phyloP scores from a whole-genome alignment of 2,797 vertebrate genomes.

The Paramormyrops hopkinsi region DNA sequence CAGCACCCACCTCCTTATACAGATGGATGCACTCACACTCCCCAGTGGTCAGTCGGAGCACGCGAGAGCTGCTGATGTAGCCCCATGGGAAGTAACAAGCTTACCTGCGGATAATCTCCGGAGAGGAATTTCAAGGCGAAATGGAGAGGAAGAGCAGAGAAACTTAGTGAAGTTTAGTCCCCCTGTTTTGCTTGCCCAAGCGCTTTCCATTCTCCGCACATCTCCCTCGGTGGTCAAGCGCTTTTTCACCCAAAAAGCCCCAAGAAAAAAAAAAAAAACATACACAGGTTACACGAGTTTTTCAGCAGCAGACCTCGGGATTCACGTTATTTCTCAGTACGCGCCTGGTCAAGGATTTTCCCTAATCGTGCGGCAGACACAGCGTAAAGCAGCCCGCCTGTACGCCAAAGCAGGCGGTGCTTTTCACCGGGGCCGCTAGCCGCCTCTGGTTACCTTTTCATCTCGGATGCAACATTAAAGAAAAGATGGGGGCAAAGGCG shows the following conservation, averaged over 20 bases:
- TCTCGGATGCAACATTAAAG: neutral
- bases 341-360: constrained; percentile 25
- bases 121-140: constrained; percentile 68
- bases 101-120: constrained; percentile 74
- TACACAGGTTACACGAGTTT: neutral
- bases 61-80: constrained; percentile 67
- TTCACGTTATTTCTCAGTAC: neutral
- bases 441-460: neutral
- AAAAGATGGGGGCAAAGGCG: neutral
- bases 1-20: neutral
- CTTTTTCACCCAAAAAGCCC: constrained; percentile 50
- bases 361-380: neutral
- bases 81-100: constrained; percentile 67
- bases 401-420: neutral
- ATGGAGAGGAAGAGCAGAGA: constrained; percentile 40
- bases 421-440: neutral
- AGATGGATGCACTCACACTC: constrained; percentile 3
- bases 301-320: neutral
- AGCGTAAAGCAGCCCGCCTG: neutral
- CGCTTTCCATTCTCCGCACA: constrained; percentile 61
- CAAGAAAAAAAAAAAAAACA: neutral
- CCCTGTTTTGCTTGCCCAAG: constrained; percentile 61
- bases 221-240: constrained; percentile 59
- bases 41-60: constrained; percentile 58
- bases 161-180: constrained; percentile 67